Percentiles rank a stretch among this genome's conserved stretches.
Evolutionary conservation across 2,797 vertebrate species (phyloP).

Genomic region (Sylvilagus floridanus): DNA sequence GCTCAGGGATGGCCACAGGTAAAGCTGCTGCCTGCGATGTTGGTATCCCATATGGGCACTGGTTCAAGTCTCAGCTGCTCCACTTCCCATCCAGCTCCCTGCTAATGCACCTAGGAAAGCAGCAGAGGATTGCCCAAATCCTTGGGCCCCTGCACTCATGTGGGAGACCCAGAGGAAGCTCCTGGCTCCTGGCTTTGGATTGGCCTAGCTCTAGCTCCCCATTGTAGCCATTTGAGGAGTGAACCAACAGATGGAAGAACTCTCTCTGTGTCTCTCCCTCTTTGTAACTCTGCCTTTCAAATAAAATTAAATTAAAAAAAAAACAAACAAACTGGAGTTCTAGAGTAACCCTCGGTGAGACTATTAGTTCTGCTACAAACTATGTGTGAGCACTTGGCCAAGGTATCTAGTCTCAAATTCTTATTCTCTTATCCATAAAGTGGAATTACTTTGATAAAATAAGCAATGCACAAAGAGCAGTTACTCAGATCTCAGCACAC

Average conservation of each 20-base stretch:
- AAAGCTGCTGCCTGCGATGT: not conserved
- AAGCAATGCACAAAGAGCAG: not conserved
- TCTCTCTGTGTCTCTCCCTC: not conserved
- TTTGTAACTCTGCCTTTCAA: not conserved
- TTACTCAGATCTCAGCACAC: not conserved
- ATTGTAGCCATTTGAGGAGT: too few species aligned
- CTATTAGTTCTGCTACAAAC: not conserved
- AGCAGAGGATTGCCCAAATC: too few species aligned
- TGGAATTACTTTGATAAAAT: conserved; percentile 15
- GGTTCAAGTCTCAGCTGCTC: too few species aligned
- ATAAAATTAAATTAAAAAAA: not conserved
- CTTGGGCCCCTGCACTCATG: too few species aligned
- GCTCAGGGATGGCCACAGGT: not conserved
- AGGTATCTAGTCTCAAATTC: not conserved
- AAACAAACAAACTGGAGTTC: not conserved
- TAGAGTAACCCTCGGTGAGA: not conserved
- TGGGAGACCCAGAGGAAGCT: too few species aligned
- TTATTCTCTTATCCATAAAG: not conserved
- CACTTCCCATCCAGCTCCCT: too few species aligned
- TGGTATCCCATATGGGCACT: not conserved
- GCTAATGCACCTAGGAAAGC: too few species aligned
- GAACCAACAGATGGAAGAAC: not conserved
- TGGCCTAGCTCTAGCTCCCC: too few species aligned
- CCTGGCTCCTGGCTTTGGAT: too few species aligned
- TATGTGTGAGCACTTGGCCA: not conserved